Base-by-base conservation (phyloP, 1,140 invertebrate species). In the Spodoptera litura region DNA sequence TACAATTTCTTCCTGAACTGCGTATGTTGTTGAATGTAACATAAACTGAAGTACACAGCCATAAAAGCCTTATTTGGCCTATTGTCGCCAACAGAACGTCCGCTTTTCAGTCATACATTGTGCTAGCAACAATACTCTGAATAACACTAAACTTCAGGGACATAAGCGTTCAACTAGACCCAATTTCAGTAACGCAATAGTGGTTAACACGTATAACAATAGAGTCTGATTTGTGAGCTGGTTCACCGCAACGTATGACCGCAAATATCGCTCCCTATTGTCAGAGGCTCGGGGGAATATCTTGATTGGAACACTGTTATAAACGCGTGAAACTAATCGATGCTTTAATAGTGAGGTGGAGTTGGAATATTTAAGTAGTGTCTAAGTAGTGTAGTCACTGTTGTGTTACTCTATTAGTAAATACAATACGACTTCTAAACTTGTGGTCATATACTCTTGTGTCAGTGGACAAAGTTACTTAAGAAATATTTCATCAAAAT, bases 201-300 rank as follows among this genome's bases (percentile, higher is more conserved):
- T 53, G 72, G 72, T 79, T 75, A 75, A 75, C 72, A 80, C 76
- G 35, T 77, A 76, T 53, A 78, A 83, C 81, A 83, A 83, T 83
- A 49, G 81, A 59, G 59, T 35, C 68, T 83, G 81, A 83, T 83
- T 83, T 83, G 81, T 77, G 75, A 78, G 58, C 81, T 51, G 56
- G 64, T 38, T 80, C 49, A 51, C 81, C 76, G 64, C 81, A 80
- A 70, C 64, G 51, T 64, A 70, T 75, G 62, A 62, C 78, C 79
- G 72, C 81, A 78, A 73, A 78, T 83, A 78, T 80, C 55, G 55
- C 31, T 38, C 53, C 68, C 56, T 62, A 71, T 70, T 71, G 77
- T 70, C 56, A 51, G 31, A 64, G 15, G 58, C 49, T 35, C 62
- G 56, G 31, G 53, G 66, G 66, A 61, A 58, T 78, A 78, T 78